Conservation (phyloP, 1,140 invertebrate genomes). For the Neuroterus valhalla region DNA sequence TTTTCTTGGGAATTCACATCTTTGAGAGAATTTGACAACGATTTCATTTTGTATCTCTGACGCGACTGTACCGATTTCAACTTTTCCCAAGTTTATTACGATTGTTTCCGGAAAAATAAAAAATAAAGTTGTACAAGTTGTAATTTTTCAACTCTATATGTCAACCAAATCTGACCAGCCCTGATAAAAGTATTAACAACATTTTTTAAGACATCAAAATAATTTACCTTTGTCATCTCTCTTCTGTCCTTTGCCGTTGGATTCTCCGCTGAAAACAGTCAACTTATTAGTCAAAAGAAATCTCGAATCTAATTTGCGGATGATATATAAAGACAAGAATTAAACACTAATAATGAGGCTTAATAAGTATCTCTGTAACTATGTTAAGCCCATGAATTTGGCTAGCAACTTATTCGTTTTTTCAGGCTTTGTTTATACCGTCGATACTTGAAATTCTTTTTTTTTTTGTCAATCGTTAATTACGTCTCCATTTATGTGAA, state of each 20-base stretch:
- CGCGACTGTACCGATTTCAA: no score
- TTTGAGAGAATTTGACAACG: no score
- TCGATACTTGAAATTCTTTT: background rate
- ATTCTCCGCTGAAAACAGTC: conserved; percentile 68
- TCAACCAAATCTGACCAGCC: no score
- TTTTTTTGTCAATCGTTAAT: background rate
- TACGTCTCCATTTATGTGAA: background rate
- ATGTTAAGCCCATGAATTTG: conserved; percentile 73
- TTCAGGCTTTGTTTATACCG: background rate
- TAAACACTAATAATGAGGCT: conserved; percentile 58
- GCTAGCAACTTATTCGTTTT: conserved; percentile 66
- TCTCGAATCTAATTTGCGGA: conserved; percentile 11
- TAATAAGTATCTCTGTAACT: conserved; percentile 71
- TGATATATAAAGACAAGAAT: conserved; percentile 44
- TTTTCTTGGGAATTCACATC: no score
- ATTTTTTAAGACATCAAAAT: background rate
- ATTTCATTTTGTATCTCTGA: no score
- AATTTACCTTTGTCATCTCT: conserved; percentile 71
- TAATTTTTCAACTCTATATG: no score
- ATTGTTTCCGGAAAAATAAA: no score
- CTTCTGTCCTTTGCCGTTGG: conserved; percentile 66
- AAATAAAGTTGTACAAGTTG: no score
- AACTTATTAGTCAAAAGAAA: conserved; percentile 31
- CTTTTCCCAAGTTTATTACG: no score
- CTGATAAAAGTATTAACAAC: background rate